Conservation (phyloP, 2,113 vertebrate genomes). For the Geothlypis trichas region DNA sequence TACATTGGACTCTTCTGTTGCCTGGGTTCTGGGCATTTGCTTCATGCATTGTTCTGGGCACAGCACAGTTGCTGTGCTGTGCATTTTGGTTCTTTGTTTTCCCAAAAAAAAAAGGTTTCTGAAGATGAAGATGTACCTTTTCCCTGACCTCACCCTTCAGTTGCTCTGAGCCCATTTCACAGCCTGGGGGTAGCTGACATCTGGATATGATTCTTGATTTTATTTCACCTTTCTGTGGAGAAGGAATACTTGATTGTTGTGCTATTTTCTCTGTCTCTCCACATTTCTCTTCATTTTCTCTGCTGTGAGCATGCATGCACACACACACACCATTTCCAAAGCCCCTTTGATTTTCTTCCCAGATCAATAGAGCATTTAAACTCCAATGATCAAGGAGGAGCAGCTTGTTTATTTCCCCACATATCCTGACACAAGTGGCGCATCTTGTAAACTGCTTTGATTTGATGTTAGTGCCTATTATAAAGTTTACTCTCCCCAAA, state of each 20-base stretch:
- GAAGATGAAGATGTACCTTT: background rate
- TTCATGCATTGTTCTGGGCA: background rate
- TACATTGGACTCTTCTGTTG: background rate
- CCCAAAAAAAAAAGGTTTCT: background rate
- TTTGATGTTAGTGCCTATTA: constrained; percentile 52
- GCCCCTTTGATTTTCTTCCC: constrained; percentile 45
- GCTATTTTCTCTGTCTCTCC: constrained; percentile 5
- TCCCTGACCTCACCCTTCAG: background rate
- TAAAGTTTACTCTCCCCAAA: constrained; percentile 3
- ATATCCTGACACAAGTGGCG: constrained; percentile 50
- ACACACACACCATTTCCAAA: constrained; percentile 22
- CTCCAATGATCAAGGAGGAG: constrained; percentile 55
- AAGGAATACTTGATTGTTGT: background rate
- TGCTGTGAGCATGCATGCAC: constrained; percentile 8
- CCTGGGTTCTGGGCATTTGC: background rate
- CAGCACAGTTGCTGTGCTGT: background rate
- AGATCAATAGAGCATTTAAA: constrained; percentile 67
- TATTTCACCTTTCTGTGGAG: background rate
- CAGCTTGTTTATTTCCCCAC: constrained; percentile 51
- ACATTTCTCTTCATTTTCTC: background rate
- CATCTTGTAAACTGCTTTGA: constrained; percentile 23
- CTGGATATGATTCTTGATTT: background rate
- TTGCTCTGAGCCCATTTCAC: background rate
- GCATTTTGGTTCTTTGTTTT: background rate
- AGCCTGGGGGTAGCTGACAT: background rate